Conservation (phyloP, 2,888 invertebrate species). For the Barypeithes pellucidus region DNA sequence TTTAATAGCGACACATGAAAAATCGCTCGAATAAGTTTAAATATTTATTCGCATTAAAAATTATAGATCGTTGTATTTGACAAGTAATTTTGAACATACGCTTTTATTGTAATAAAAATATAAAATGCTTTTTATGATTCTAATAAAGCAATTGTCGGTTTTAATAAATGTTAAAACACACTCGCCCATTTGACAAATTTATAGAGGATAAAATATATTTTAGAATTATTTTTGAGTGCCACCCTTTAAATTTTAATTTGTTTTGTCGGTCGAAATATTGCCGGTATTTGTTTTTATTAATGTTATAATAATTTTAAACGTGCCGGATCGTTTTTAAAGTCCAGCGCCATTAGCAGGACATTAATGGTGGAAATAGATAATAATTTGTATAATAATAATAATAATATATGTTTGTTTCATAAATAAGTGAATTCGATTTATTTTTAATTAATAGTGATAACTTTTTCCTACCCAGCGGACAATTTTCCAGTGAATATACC, state of each 20-base stretch:
- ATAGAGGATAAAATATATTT: slow-evolving; percentile 53
- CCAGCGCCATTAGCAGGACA: slow-evolving; percentile 33
- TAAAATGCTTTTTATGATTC: slow-evolving; percentile 48
- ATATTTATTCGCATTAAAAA: slow-evolving; percentile 39
- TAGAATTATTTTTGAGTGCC: slow-evolving; percentile 55
- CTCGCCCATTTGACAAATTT: slow-evolving; percentile 52
- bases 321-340: slow-evolving; percentile 43
- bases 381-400: background rate
- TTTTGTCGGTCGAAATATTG: slow-evolving; percentile 43
- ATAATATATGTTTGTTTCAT: slow-evolving; percentile 8
- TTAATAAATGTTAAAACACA: slow-evolving; percentile 51
- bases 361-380: slow-evolving; percentile 43
- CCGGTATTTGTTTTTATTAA: slow-evolving; percentile 54
- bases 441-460: background rate
- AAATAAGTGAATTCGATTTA: background rate
- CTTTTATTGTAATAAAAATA: slow-evolving; percentile 49
- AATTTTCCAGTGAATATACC: no score
- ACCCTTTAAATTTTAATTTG: slow-evolving; percentile 55
- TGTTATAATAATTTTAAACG: slow-evolving; percentile 55
- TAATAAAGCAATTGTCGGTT: slow-evolving; percentile 51
- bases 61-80: slow-evolving; percentile 49
- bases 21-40: slow-evolving; percentile 27
- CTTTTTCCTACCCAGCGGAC: no score
- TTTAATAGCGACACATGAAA: slow-evolving; percentile 19
- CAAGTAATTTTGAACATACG: slow-evolving; percentile 43